Evolutionary conservation across 2,797 vertebrate species (phyloP), one percentile per base, ranked within the genome.

Genomic region (Melanotaenia nigrans): DNA sequence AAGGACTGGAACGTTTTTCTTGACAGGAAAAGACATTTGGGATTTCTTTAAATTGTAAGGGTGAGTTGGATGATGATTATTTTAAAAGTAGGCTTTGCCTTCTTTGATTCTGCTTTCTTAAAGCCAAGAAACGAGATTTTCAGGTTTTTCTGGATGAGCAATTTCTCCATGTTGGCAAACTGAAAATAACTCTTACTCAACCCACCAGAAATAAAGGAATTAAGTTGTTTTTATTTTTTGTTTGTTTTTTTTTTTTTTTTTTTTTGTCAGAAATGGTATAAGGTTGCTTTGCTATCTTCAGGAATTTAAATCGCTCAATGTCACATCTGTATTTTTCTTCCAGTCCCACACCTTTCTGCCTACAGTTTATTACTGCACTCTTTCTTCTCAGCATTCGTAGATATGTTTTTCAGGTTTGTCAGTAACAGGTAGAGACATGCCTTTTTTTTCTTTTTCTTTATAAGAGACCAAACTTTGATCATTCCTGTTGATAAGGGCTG

Each of bases 391-490:
- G 47, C 9, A 16, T 11, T 36, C 33, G 73, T 62, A 24, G 14
- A 1, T 47, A 30, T 58, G 59, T 69, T 10, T 32, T 35, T 65
- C 60, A 65, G 49, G 61, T 80, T 68, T 6, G 3, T 75, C n/a
- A 1, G 9, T 32, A 60, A 65, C 88, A 89, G 71, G 84, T 81
- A 64, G 32, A 74, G 65, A 83, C 91, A 85, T 0, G 87, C 62
- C 79, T 77, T 28, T 57, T 38, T 38, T 24, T 65, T 35, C 18
- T 18, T 18, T 67, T 54, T 65, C 42, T 63, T 59, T 28, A 66
- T 71, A 13, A 25, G 62, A 49, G 38, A 59, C 49, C 38, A 80
- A 71, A 56, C 40, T 57, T 25, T 64, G 76, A 85, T 84, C 20
- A 25, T n/a, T 53, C 20, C 24, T 72, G 68, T 69, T 74, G 82